A percentile compares a stretch with the other conserved stretches of the same genome.
Evolutionary conservation across 2,888 invertebrate species (phyloP).

Genomic region (Eupithecia abbreviata): DNA sequence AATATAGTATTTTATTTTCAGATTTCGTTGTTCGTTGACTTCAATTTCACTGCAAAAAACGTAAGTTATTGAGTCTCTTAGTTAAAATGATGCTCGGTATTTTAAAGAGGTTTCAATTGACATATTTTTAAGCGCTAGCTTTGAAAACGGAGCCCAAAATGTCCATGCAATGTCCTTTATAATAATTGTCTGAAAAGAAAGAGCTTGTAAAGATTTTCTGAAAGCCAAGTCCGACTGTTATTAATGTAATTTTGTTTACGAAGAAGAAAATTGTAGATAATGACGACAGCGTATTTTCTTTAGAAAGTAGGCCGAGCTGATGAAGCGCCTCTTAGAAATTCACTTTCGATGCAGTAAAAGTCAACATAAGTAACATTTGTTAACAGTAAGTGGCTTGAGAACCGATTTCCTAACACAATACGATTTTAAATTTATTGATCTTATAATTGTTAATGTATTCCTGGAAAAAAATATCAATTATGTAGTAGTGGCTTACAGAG

Average conservation of each 20-base stretch:
- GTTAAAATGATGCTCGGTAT: neutral
- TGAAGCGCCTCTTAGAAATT: slow-evolving; percentile 63
- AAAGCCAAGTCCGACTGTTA: slow-evolving; percentile 12
- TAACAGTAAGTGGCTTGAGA: slow-evolving; percentile 55
- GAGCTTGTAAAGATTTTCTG: slow-evolving; percentile 1
- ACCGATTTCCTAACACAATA: slow-evolving; percentile 42
- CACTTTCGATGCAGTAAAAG: slow-evolving; percentile 57
- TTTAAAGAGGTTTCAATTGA: too few species aligned
- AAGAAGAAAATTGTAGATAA: slow-evolving; percentile 52
- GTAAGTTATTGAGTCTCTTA: neutral
- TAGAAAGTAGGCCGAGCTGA: slow-evolving; percentile 65
- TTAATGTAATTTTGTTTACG: slow-evolving; percentile 45
- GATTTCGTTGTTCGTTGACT: slow-evolving; percentile 6
- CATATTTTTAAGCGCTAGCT: too few species aligned
- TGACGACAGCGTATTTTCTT: slow-evolving; percentile 63
- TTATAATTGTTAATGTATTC: neutral
- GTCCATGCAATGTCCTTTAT: too few species aligned
- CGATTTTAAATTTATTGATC: slow-evolving; percentile 7
- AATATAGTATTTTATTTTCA: slow-evolving; percentile 1
- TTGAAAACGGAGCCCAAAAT: too few species aligned
- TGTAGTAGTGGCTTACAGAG: neutral
- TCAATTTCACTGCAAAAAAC: neutral
- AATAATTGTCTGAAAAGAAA: neutral
- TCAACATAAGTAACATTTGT: slow-evolving; percentile 50
- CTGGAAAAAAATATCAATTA: neutral